Base-by-base conservation (phyloP, 2,888 invertebrate species). In the Subacronicta megacephala region DNA sequence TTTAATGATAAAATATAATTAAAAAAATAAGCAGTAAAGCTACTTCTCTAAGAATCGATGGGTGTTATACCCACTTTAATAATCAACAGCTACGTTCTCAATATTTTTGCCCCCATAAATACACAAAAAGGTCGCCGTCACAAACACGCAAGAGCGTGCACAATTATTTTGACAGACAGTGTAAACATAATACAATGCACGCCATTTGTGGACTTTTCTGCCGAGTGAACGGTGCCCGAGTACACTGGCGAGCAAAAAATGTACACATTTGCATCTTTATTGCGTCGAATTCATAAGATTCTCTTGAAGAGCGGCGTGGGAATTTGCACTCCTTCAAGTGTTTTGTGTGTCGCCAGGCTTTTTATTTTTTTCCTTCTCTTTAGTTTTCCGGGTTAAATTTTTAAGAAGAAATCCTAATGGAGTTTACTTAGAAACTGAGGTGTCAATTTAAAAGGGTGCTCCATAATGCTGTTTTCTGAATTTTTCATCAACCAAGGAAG, bases 101-200 rank as follows among this genome's bases (percentile, higher is more conserved):
- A 44, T 49, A 44, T 36, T 49, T 62, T 40, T 7, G 47, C 36
- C 6, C 9, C 17, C 37, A 37, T 20, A 49, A 49, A 44, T 33
- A 35, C 29, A 49, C 61, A 61, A 44, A 31, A 26, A 49, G 37
- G 47, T 41, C 49, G 7, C 31, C 49, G 41, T 61, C 45, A 45
- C 16, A 40, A 17, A 37, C 62, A 56, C 42, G 40, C 50, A 18
- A 16, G 35, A 51, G 38, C 38, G 53, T 49, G 69, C 52, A 59
- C 69, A 68, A 69, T 72, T 54, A 72, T 72, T 62, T 58, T 69
- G 72, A 72, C 72, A 72, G 69, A 62, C 47, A 69, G 72, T 72
- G 68, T 62, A 71, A 57, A 68, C 55, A 69, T 60, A 54, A 54
- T 47, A 45, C 52, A 50, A 41, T 50, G 59, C 51, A 47, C 44